Evolutionary conservation across 1,140 invertebrate species (phyloP).

Genomic region (Meloidogyne chitwoodi): DNA sequence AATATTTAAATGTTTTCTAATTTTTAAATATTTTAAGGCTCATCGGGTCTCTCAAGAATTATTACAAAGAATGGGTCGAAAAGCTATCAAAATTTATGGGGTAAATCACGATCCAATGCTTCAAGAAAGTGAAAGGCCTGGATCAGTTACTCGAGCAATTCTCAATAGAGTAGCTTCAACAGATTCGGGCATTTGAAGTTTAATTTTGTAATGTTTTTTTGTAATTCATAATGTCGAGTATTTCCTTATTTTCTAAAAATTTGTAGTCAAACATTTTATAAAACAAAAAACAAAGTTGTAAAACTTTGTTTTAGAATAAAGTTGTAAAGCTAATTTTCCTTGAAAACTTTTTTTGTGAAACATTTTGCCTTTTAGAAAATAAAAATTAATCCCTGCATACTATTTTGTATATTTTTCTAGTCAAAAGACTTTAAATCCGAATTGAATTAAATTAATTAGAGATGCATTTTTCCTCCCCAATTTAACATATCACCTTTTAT

Average conservation of each 20-base stretch:
- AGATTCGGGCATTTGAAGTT: conserved; percentile 51
- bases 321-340: too few species aligned
- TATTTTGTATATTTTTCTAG: background rate
- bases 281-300: background rate
- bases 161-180: conserved; percentile 55
- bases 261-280: background rate
- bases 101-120: conserved; percentile 65
- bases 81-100: conserved; percentile 92
- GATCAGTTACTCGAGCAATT: conserved; percentile 55
- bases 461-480: background rate
- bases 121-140: conserved; percentile 50
- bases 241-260: background rate
- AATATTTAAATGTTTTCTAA: background rate
- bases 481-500: background rate
- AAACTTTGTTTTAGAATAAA: too few species aligned
- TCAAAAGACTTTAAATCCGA: background rate
- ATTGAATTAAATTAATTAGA: background rate
- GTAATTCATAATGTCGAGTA: background rate
- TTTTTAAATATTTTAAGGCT: conserved; percentile 62
- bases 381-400: background rate
- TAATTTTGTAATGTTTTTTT: background rate
- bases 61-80: conserved; percentile 85
- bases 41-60: conserved; percentile 87
- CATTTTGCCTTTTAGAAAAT: background rate
- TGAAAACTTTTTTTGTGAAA: too few species aligned